Evolutionary conservation across 2,113 vertebrate species (phyloP).

Genomic region (Xerus inauris): DNA sequence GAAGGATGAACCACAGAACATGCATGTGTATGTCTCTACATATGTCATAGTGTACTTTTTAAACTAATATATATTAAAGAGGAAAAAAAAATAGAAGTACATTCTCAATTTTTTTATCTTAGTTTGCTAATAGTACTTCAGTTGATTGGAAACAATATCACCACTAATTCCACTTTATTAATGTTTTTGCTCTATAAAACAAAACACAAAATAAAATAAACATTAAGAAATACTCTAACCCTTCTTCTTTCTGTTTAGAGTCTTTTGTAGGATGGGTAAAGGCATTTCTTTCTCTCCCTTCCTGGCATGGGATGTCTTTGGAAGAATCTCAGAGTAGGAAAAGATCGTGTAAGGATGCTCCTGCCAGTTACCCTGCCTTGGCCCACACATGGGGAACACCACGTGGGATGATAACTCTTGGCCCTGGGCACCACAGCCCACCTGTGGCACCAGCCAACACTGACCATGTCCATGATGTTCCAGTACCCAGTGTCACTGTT

Average conservation of each 20-base stretch:
- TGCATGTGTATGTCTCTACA: background rate
- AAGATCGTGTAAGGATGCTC: too few species aligned
- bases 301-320: background rate
- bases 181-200: background rate
- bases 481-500: background rate
- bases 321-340: background rate
- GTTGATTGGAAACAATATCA: background rate
- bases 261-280: background rate
- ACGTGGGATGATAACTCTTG: background rate
- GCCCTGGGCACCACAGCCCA: too few species aligned
- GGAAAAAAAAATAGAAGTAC: background rate
- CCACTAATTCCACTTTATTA: background rate
- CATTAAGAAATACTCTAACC: background rate
- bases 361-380: background rate
- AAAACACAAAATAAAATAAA: background rate
- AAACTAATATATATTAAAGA: too few species aligned
- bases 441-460: too few species aligned
- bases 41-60: background rate
- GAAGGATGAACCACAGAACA: background rate
- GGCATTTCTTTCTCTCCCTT: background rate
- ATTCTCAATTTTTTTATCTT: background rate
- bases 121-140: background rate
- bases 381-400: background rate
- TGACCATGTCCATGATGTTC: background rate
- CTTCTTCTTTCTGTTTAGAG: background rate